phyloP scores from a whole-genome alignment of 2,113 vertebrate species.

The Blennius ocellaris region DNA sequence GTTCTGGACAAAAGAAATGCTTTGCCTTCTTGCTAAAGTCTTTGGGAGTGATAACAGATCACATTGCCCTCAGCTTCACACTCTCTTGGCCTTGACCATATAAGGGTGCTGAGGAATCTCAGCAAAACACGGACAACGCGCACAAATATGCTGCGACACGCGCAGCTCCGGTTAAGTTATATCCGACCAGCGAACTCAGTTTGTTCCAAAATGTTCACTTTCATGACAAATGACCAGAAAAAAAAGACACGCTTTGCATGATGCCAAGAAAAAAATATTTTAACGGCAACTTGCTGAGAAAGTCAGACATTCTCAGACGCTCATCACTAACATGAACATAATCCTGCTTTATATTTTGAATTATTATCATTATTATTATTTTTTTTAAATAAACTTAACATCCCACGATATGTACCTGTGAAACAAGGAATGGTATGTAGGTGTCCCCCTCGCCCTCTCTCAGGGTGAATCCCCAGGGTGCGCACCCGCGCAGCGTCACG shows the following conservation, averaged over 20 bases:
- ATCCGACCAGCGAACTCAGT: not conserved
- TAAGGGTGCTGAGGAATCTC: slow-evolving; percentile 81
- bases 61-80: slow-evolving; percentile 55
- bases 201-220: too few relatives aligned
- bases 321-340: too few relatives aligned
- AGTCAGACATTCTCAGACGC: too few relatives aligned
- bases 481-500: slow-evolving; percentile 91
- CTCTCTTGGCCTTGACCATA: slow-evolving; percentile 81
- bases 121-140: slow-evolving; percentile 71
- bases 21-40: slow-evolving; percentile 59
- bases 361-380: not conserved
- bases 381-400: not conserved
- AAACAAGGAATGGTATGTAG: slow-evolving; percentile 87
- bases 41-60: slow-evolving; percentile 74
- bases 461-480: slow-evolving; percentile 95
- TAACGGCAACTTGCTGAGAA: too few relatives aligned
- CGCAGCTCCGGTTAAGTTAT: slow-evolving; percentile 9
- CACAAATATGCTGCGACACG: slow-evolving; percentile 55
- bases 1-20: slow-evolving; percentile 13
- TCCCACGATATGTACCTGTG: slow-evolving; percentile 85
- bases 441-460: slow-evolving; percentile 87
- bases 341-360: too few relatives aligned
- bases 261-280: too few relatives aligned
- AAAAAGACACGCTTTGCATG: not conserved
- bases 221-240: not conserved